Evolutionary conservation across 2,888 invertebrate species (phyloP).

Genomic region (Podotricha telesiphe): DNA sequence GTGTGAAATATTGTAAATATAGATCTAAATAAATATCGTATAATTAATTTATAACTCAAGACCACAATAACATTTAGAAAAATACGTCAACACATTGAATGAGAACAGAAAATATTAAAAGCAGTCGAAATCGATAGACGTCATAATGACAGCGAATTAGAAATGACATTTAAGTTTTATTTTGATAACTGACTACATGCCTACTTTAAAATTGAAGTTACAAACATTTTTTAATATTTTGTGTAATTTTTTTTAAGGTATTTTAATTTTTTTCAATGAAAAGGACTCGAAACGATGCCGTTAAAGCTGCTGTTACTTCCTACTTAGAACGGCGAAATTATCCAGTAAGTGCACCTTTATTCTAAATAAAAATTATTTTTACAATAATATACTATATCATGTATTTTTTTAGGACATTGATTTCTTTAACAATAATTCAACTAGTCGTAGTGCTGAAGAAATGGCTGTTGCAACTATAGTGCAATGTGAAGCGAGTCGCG

Average conservation of each 20-base stretch:
- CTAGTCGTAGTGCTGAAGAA: slow-evolving; percentile 86
- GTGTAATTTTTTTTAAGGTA: slow-evolving; percentile 9
- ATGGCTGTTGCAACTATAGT: slow-evolving; percentile 88
- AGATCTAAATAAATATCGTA: no score
- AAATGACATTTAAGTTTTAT: slow-evolving; percentile 2
- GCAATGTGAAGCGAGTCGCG: slow-evolving; percentile 88
- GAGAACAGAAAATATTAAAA: background rate
- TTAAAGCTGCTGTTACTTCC: slow-evolving; percentile 86
- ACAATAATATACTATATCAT: background rate
- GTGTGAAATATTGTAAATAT: no score
- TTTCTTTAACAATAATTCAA: slow-evolving; percentile 80
- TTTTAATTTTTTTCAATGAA: slow-evolving; percentile 69
- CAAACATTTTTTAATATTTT: slow-evolving; percentile 5
- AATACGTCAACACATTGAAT: background rate
- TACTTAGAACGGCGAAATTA: slow-evolving; percentile 88
- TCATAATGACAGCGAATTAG: background rate
- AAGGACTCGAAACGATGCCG: slow-evolving; percentile 86
- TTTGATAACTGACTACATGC: slow-evolving; percentile 15
- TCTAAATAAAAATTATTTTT: background rate
- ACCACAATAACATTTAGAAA: no score
- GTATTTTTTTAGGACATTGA: slow-evolving; percentile 83
- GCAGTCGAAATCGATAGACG: background rate
- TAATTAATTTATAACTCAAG: no score
- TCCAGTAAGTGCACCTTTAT: slow-evolving; percentile 71
- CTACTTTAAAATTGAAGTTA: background rate